Percentiles rank a stretch among this genome's conserved stretches.
phyloP scores from a whole-genome alignment of 2,888 invertebrate species.

The Agrypnus murinus region DNA sequence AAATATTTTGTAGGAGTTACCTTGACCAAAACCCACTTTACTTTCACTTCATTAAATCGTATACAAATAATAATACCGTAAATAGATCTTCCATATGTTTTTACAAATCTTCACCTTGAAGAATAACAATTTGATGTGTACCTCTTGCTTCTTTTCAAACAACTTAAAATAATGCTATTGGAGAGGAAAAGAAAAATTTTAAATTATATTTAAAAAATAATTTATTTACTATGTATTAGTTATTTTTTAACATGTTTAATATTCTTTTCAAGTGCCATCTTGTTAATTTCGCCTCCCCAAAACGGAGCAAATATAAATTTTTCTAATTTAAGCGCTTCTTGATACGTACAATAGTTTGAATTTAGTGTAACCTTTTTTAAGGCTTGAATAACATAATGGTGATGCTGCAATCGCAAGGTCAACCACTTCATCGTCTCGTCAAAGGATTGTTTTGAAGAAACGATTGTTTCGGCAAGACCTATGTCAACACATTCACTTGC shows the following conservation, averaged over 20 bases:
- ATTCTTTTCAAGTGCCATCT: slow-evolving; percentile 58
- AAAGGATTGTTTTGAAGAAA: slow-evolving; percentile 55
- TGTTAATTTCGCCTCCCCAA: slow-evolving; percentile 63
- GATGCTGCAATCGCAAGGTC: slow-evolving; percentile 57
- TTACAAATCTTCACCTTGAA: too few species aligned
- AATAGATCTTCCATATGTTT: too few species aligned
- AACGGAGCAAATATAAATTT: slow-evolving; percentile 59
- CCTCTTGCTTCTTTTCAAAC: too few species aligned
- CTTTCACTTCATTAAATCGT: slow-evolving; percentile 17
- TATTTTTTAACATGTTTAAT: slow-evolving; percentile 60
- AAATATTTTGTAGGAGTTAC: slow-evolving; percentile 20
- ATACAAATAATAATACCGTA: not conserved
- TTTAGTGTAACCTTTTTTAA: slow-evolving; percentile 58
- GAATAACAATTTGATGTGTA: too few species aligned
- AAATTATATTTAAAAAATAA: not conserved
- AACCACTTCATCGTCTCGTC: slow-evolving; percentile 60
- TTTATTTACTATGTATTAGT: slow-evolving; percentile 2
- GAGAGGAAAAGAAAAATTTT: too few species aligned
- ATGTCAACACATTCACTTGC: slow-evolving; percentile 62
- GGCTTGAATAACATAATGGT: slow-evolving; percentile 58
- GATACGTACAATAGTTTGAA: slow-evolving; percentile 42
- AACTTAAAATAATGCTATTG: too few species aligned
- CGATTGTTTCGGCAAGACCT: slow-evolving; percentile 61
- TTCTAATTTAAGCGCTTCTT: slow-evolving; percentile 58
- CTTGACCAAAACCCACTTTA: slow-evolving; percentile 14